Percentiles rank a stretch among this genome's conserved stretches.
Evolutionary conservation across 2,113 vertebrate genomes (phyloP).

Genomic region (Aspiorhynchus laticeps): DNA sequence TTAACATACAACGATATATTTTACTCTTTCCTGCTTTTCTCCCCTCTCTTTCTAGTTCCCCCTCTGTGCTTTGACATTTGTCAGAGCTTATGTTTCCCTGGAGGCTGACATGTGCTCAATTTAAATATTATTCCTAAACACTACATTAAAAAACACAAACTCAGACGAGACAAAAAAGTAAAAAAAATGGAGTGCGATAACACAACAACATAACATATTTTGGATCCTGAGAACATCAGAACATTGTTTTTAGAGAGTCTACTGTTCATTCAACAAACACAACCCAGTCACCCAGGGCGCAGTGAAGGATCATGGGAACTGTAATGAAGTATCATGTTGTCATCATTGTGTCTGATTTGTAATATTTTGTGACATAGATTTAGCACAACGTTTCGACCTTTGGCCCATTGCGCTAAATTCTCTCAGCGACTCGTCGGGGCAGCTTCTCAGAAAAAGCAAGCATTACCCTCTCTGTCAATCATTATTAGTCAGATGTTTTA

Average conservation of each 20-base stretch:
- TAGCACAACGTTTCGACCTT: conserved; percentile 27
- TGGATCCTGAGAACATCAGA: neutral
- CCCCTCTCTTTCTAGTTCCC: neutral
- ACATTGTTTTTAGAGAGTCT: conserved; percentile 36
- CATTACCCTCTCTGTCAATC: neutral
- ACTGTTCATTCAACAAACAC: conserved; percentile 16
- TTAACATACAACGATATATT: neutral
- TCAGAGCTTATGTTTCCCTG: neutral
- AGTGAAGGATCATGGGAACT: conserved; percentile 42
- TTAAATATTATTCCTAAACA: conserved; percentile 26
- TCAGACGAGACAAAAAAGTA: neutral
- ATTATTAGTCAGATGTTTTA: neutral
- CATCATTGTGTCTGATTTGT: neutral
- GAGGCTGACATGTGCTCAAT: conserved; percentile 18
- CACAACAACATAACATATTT: neutral
- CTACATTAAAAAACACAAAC: conserved; percentile 25
- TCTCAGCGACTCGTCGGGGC: neutral
- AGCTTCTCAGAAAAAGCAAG: neutral
- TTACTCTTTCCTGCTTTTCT: neutral
- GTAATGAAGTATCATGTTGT: neutral
- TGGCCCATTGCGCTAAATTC: neutral
- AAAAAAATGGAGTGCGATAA: conserved; percentile 12
- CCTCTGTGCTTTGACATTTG: neutral
- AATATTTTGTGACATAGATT: conserved; percentile 22
- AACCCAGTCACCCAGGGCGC: conserved; percentile 17